Evolutionary conservation across 1,140 invertebrate genomes (phyloP).

Genomic region (Pantala flavescens): DNA sequence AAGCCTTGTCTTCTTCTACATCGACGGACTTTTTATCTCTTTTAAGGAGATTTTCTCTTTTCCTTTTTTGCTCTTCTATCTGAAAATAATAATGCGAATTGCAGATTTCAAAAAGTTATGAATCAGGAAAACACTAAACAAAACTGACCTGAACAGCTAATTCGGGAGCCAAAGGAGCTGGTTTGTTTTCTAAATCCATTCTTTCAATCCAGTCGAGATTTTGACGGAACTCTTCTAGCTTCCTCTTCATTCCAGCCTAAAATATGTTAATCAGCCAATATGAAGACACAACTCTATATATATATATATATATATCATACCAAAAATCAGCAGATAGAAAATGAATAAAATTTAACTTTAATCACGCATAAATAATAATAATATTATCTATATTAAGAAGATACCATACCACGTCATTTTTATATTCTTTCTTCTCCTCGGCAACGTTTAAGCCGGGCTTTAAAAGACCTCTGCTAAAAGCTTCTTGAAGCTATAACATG

Average conservation of each 20-base stretch:
- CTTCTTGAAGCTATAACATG: slow-evolving; percentile 61
- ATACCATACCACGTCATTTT: slow-evolving; percentile 51
- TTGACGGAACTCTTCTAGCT: slow-evolving; percentile 58
- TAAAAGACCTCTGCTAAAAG: slow-evolving; percentile 64
- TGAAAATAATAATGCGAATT: background rate
- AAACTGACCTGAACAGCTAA: slow-evolving; percentile 54
- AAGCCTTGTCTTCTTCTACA: slow-evolving; percentile 56
- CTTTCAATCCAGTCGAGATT: slow-evolving; percentile 76
- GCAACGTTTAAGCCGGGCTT: slow-evolving; percentile 74
- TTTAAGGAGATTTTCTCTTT: slow-evolving; percentile 27
- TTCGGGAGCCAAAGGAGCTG: slow-evolving; percentile 71
- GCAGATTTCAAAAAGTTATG: background rate
- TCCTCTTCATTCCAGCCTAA: slow-evolving; percentile 53
- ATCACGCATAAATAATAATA: too few relatives aligned
- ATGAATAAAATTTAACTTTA: too few relatives aligned
- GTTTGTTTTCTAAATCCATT: slow-evolving; percentile 62
- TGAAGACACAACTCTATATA: too few relatives aligned
- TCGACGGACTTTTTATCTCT: slow-evolving; percentile 33
- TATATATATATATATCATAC: slow-evolving; percentile 26
- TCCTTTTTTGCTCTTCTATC: slow-evolving; percentile 23
- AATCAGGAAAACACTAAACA: background rate
- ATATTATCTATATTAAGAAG: too few relatives aligned
- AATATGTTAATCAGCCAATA: too few relatives aligned
- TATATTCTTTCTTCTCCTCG: slow-evolving; percentile 44
- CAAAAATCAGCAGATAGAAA: too few relatives aligned